Evolutionary conservation across 2,113 vertebrate genomes (phyloP), one percentile per base, ranked within the genome.

Genomic region (Morone chrysops): DNA sequence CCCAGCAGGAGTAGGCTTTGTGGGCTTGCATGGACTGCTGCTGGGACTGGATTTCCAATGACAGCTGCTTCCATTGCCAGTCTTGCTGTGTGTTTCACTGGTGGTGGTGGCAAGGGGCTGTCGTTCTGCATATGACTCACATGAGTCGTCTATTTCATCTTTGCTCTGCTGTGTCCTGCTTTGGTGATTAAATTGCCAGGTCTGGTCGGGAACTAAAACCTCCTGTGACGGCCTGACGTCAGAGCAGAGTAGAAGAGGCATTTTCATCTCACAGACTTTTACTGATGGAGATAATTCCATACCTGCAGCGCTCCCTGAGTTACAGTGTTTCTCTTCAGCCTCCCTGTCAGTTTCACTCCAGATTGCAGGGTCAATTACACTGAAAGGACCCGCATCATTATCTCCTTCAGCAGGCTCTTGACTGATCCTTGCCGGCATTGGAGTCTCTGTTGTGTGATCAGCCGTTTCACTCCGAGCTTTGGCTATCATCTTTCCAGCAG

Each of bases 311-410:
- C 75, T 71, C 62, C 25, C 75, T 62, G 86, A 90, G 72, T 72
- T 73, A 84, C 48, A 1, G 36, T 2, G 8, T 53, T 76, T 89
- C 91, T 88, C 91, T 70, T 74, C 75, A 83, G 57, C 54, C 50
- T 77, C 67, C 57, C 59, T 47, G 81, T 85, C 90, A 79, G 76
- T 70, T 82, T 93, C 78, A 60, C 75, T 88, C 80, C 78, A 85
- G 79, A 91, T 86, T 88, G 77, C 82, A 71, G 86, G 92, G 83
- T 92, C 88, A 89, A 87, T 94, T 93, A 87, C 89, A 81, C 68
- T 20, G 56, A 86, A 83, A 83, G 75, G 48, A 54, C 71, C 80
- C 20, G 69, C 82, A 63, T 92, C 80, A 90, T 93, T 92, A 90
- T 88, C 87, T 92, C 81, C 89, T 89, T 86, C 89, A 81, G 80